phyloP scores from a whole-genome alignment of 1,140 invertebrate genomes.

The Danaus plexippus region DNA sequence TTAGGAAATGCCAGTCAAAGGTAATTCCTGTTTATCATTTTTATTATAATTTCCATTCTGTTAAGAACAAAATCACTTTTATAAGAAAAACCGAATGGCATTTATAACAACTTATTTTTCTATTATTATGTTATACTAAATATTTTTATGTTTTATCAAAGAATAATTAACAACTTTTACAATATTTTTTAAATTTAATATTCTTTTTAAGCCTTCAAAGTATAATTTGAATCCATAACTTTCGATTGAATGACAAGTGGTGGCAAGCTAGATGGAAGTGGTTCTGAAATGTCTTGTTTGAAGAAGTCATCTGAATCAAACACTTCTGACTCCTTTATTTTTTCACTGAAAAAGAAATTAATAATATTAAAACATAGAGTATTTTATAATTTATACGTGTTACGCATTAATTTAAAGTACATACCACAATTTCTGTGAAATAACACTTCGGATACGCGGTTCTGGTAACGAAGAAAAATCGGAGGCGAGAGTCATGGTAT shows the following conservation, averaged over 20 bases:
- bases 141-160: too few species aligned
- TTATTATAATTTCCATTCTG: too few species aligned
- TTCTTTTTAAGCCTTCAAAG: too few species aligned
- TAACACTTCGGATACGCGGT: conserved; percentile 25
- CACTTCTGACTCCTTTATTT: conserved; percentile 13
- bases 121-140: too few species aligned
- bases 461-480: conserved; percentile 28
- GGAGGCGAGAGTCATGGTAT: conserved; percentile 25
- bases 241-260: not conserved
- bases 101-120: too few species aligned
- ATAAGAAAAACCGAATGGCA: too few species aligned
- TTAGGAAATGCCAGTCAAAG: too few species aligned
- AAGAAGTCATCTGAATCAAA: conserved; percentile 12
- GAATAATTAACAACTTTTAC: too few species aligned
- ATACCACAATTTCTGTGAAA: conserved; percentile 36
- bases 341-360: conserved; percentile 10
- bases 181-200: too few species aligned
- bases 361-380: not conserved
- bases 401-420: conserved; percentile 4
- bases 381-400: not conserved
- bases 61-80: too few species aligned
- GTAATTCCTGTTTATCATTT: too few species aligned
- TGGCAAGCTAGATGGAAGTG: conserved; percentile 14
- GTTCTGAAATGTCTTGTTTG: conserved; percentile 10
- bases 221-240: too few species aligned